phyloP scores from a whole-genome alignment of 2,888 invertebrate genomes.

The Cyclophora albipunctata region DNA sequence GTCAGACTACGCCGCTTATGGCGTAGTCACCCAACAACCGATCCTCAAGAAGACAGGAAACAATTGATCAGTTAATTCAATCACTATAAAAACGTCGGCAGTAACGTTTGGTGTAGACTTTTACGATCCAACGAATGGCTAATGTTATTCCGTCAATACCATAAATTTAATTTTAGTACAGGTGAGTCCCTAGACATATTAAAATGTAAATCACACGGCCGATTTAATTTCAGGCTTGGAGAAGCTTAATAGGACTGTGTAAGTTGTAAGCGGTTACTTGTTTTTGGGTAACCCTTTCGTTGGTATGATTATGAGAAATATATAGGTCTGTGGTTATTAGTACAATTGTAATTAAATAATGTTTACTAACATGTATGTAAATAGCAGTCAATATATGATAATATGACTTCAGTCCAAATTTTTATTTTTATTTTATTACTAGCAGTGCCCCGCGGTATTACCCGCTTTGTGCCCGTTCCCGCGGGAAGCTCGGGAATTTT shows the following conservation, averaged over 20 bases:
- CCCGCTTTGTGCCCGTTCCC: no score
- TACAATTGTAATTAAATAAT: no score
- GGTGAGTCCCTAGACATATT: conserved; percentile 68
- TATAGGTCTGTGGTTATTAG: neutral
- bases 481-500: no score
- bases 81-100: conserved; percentile 35
- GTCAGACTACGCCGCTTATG: no score
- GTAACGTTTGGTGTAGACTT: conserved; percentile 19
- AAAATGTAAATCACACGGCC: conserved; percentile 72
- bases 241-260: conserved; percentile 42
- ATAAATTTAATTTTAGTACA: conserved; percentile 66
- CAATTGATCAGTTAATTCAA: conserved; percentile 39
- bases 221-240: conserved; percentile 71
- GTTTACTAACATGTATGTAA: no score
- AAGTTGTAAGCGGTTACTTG: conserved; percentile 14
- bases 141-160: conserved; percentile 55
- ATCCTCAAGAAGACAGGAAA: neutral
- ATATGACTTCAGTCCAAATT: no score
- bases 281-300: neutral
- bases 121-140: conserved; percentile 37
- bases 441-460: no score
- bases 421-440: no score
- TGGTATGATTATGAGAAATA: neutral
- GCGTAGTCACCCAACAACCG: no score
- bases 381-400: no score